Evolutionary conservation across 2,888 invertebrate genomes (phyloP), one percentile per base, ranked within the genome.

Genomic region (Euzophera pinguis): DNA sequence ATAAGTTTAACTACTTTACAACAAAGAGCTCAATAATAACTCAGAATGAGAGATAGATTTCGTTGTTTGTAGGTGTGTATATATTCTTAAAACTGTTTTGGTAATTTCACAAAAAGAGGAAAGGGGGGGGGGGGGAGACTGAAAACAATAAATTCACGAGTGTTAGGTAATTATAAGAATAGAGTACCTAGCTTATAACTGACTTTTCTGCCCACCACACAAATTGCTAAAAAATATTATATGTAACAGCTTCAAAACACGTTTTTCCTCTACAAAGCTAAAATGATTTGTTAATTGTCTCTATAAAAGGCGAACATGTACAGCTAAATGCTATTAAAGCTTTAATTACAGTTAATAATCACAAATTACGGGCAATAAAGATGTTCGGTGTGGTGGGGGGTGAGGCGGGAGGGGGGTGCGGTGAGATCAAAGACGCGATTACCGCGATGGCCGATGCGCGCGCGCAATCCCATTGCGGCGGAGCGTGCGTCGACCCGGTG

Each of bases 401-500:
- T 50, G 49, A 42, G 39, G 42, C 34, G 45, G 22, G 27, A 38
- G 53, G 52, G 50, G 13, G 5, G 49, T 60, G 62, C 80, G 85
- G 84, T 65, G 58, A 69, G 81, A 86, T 87, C 84, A 86, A 86
- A 85, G 77, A 60, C 60, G 56, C 73, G 80, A 78, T 78, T 78
- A 73, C 78, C 68, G 76, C 75, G 78, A 75, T 37, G 47, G 42
- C 45, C 35, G 47, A 50, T 74, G 82, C 78, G 81, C 81, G 66
- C 57, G 75, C 80, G 77, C 74, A 64, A 58, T 62, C 13, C 68
- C 64, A 64, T 68, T 69, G 68, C 69, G 57, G 50, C 61, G 60
- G 59, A 53, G 63, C 58, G 76, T 68, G 65, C 80, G 64, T 66
- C 74, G 76, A 78, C 76, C 75, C 66, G 43, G 65, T 27, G 49